Base-by-base conservation (phyloP, 1,140 invertebrate species). In the Vanessa tameamea region DNA sequence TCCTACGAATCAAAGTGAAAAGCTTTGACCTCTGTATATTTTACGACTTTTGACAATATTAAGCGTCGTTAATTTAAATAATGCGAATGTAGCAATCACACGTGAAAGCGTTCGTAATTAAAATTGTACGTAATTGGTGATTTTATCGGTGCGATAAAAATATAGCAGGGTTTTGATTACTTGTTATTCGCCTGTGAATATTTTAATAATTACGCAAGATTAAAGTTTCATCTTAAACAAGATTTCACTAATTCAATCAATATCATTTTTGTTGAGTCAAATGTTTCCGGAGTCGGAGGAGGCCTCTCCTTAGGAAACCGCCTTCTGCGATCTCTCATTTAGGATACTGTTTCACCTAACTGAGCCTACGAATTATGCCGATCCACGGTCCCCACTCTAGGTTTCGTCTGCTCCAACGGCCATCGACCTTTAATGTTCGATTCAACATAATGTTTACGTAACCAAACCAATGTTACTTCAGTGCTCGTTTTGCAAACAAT, bases 61-160 rank as follows among this genome's bases (percentile, higher is more conserved):
- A 50, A 73, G 43, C 57, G 67, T 65, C 71, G 75, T 78, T 84
- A 82, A 82, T 82, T 80, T 81, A 76, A 82, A 80, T 78, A 75
- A 84, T 82, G 79, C 80, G 79, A 83, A 83, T 76, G 83, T 78
- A 82, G 75, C 79, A 78, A 81, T 78, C 79, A 78, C 80, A 81
- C 77, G 76, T 84, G 81, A 78, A 78, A 75, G 78, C 76, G 73
- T 75, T 77, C 76, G 71, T 81, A 79, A 82, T 85, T 85, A 85
- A 83, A 82, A 78, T 78, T 75, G 69, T 59, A 69, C 65, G 59
- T 69, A 68, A 78, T 70, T 71, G 73, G 69, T 72, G 59, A 66
- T 72, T 78, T 75, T 69, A 55, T 37, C 43, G 55, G 47, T 48
- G n/a, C 31, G 50, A 61, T 48, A 61, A 73, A 68, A 64, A 48